A percentile compares a stretch with the other conserved stretches of the same genome.
phyloP scores from a whole-genome alignment of 53 echinoderm and acorn worm species.

The Crossaster papposus region DNA sequence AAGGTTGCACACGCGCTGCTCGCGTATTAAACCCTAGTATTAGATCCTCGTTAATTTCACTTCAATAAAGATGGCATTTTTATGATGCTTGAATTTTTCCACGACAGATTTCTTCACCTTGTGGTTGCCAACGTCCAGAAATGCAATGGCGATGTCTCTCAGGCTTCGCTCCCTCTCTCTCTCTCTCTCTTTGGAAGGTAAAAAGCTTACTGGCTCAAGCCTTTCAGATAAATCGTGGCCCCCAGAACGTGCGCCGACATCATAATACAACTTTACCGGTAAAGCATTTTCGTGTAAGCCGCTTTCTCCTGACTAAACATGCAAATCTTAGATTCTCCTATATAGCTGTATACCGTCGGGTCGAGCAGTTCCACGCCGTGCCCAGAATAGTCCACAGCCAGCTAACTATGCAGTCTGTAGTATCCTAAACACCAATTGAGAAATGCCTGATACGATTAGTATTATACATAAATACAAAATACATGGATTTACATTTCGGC shows the following conservation, averaged over 20 bases:
- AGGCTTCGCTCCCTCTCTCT: not conserved
- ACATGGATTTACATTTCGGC: constrained; percentile 54
- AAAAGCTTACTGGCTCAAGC: not conserved
- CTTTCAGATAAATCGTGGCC: constrained; percentile 52
- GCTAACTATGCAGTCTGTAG: not conserved
- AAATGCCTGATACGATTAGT: constrained; percentile 51
- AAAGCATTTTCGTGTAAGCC: constrained; percentile 47
- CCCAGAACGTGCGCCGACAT: constrained; percentile 49
- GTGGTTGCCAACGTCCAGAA: not conserved
- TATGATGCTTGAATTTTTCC: not conserved
- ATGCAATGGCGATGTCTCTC: constrained; percentile 9
- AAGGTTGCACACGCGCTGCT: not conserved
- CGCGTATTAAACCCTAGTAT: not conserved
- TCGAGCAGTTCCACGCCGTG: not conserved
- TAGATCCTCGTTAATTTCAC: constrained; percentile 1
- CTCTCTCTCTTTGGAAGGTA: constrained; percentile 1
- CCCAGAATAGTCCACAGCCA: constrained; percentile 38
- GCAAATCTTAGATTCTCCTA: constrained; percentile 55
- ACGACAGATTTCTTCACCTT: not conserved
- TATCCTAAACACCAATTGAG: not conserved
- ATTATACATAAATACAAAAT: constrained; percentile 35
- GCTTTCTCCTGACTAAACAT: constrained; percentile 55
- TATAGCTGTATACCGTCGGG: not conserved
- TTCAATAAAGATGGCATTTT: not conserved
- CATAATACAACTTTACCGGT: constrained; percentile 47